Base-by-base conservation (phyloP, 2,797 vertebrate species). In the Enteromius argenteus region DNA sequence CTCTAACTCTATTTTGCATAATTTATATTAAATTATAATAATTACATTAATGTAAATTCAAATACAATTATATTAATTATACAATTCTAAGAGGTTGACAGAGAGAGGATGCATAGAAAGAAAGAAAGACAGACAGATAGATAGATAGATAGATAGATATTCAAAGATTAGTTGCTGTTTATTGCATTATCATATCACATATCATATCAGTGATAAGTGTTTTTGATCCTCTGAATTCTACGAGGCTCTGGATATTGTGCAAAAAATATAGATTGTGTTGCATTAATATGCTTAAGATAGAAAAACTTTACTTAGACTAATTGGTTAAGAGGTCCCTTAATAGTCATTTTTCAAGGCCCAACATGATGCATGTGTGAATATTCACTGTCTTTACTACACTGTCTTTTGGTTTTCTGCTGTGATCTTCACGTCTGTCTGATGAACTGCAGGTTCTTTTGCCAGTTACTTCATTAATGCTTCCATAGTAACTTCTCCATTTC, bases 381-480 rank as follows among this genome's bases (percentile, higher is more conserved):
- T 58, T 49, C 14, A 44, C 37, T 8, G 37, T 68, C 71, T 58
- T 35, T 35, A 6, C 10, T 60, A 17, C 39, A 42, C 37, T 39
- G 39, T 42, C 39, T 42, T 42, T 42, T 64, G 8, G 4, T 35
- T 78, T 67, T 49, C 1, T 46, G n/a, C 19, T 46, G 35, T 3
- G 14, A 5, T 68, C 62, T 67, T 74, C 6, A 74, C 1, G 3
- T 74, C 7, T 42, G 21, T 39, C 15, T 53, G 21, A 46, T 64
- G 21, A 37, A 53, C 37, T 42, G 32, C 13, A 0, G 11, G 37
- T 49, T 68, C 21, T 21, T 27, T 62, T 23, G 14, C 72, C 27
- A 60, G 17, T 23, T 23, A 19, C 42, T 81, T 81, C 35, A 49
- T 69, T 32, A 49, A n/a, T 64, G 73, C 66, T 69, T 44, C 13